Percentiles rank a stretch among this genome's conserved stretches.
These are phyloP conservation scores for Polietes domitor DNA, from an alignment of 2,888 invertebrate genomes.

Conservation along the genomic window DNA sequence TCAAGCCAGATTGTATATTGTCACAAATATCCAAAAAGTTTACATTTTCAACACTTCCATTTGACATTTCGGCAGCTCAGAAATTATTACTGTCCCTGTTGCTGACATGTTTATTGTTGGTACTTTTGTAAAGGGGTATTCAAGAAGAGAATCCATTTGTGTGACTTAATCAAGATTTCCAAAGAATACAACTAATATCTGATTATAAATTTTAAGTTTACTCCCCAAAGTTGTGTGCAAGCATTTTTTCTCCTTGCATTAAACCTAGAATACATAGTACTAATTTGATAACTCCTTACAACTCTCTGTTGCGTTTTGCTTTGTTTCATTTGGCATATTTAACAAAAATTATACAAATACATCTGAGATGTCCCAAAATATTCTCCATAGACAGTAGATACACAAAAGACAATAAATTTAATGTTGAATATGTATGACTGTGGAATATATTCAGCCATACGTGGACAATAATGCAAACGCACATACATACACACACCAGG, in stretches of 20 bases:
- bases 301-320: not conserved
- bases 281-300: not conserved
- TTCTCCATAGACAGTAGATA: slow-evolving; percentile 19
- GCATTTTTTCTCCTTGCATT: too few species aligned
- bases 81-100: slow-evolving; percentile 25
- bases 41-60: slow-evolving; percentile 46
- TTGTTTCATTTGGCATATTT: not conserved
- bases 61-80: slow-evolving; percentile 45
- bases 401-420: slow-evolving; percentile 32
- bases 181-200: too few species aligned
- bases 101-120: not conserved
- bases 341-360: slow-evolving; percentile 14
- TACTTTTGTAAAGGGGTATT: not conserved
- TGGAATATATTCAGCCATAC: not conserved
- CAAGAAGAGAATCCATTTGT: too few species aligned
- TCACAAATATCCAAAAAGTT: slow-evolving; percentile 37
- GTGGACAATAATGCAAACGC: not conserved
- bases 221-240: too few species aligned
- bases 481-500: not conserved
- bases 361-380: slow-evolving; percentile 18
- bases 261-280: not conserved
- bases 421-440: slow-evolving; percentile 5
- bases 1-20: slow-evolving; percentile 11
- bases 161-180: too few species aligned
- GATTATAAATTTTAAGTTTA: too few species aligned